Percentiles rank a stretch among this genome's conserved stretches.
Evolutionary conservation across 2,888 invertebrate species (phyloP).

Genomic region (Eupithecia subfuscata): DNA sequence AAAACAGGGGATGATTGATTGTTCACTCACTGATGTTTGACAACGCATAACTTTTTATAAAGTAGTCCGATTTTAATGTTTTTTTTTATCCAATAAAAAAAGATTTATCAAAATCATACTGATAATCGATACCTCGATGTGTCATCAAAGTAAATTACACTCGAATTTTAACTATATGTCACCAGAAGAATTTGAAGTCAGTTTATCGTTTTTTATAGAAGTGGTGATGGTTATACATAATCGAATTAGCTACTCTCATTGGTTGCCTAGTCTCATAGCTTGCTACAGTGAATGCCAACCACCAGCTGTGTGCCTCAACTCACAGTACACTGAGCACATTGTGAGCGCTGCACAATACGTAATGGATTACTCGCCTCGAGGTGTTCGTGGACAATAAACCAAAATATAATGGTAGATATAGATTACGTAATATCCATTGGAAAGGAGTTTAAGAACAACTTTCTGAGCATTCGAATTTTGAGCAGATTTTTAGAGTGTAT

Average conservation of each 20-base stretch:
- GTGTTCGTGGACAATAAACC: slow-evolving; percentile 21
- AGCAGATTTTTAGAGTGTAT: neutral
- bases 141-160: too few relatives aligned
- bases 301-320: slow-evolving; percentile 24
- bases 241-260: slow-evolving; percentile 4
- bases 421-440: neutral
- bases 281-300: neutral
- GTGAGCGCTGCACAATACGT: slow-evolving; percentile 36
- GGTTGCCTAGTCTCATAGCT: neutral
- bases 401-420: neutral
- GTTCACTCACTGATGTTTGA: too few relatives aligned
- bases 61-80: too few relatives aligned
- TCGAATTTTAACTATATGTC: too few relatives aligned
- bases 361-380: slow-evolving; percentile 42
- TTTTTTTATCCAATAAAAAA: too few relatives aligned
- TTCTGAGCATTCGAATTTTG: neutral
- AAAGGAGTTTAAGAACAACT: neutral
- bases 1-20: too few relatives aligned
- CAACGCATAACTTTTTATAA: too few relatives aligned
- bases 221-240: neutral
- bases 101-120: too few relatives aligned
- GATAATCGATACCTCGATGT: too few relatives aligned
- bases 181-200: too few relatives aligned
- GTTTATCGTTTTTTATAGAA: too few relatives aligned
- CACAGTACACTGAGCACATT: slow-evolving; percentile 42